Evolutionary conservation across 2,797 vertebrate species (phyloP).

Genomic region (Lithobates sylvaticus): DNA sequence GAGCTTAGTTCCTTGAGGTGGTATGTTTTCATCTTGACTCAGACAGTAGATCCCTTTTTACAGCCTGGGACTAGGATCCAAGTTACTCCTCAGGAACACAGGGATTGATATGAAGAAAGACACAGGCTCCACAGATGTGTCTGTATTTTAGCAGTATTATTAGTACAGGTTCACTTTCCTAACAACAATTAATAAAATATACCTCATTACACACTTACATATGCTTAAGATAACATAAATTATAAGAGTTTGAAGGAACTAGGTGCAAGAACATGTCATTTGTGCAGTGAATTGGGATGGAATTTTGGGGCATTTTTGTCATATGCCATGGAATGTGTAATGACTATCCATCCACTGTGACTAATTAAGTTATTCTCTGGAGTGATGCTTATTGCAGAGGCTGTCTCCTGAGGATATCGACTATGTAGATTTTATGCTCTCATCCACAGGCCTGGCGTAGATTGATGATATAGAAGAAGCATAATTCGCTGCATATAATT

Average conservation of each 20-base stretch:
- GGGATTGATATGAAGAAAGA: too few species aligned
- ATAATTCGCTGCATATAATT: not conserved
- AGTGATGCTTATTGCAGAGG: not conserved
- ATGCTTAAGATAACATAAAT: not conserved
- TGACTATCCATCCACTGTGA: slow-evolving; percentile 11
- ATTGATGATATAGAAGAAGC: not conserved
- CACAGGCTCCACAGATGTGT: too few species aligned
- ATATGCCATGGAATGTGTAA: slow-evolving; percentile 9
- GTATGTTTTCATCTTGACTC: too few species aligned
- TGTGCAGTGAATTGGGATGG: not conserved
- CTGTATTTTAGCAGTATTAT: not conserved
- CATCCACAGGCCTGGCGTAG: not conserved
- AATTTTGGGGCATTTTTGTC: not conserved
- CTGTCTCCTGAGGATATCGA: slow-evolving; percentile 9
- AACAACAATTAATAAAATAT: too few species aligned
- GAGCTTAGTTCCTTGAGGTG: too few species aligned
- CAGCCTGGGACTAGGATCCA: not conserved
- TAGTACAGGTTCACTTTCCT: not conserved
- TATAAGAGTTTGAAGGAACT: not conserved
- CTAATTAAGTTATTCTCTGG: slow-evolving; percentile 36
- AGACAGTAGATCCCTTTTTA: not conserved
- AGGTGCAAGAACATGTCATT: not conserved
- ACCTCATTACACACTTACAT: not conserved
- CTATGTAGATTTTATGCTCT: not conserved
- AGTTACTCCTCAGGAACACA: not conserved